Evolutionary conservation across 1,140 invertebrate genomes (phyloP).

Genomic region (Apis cerana): DNA sequence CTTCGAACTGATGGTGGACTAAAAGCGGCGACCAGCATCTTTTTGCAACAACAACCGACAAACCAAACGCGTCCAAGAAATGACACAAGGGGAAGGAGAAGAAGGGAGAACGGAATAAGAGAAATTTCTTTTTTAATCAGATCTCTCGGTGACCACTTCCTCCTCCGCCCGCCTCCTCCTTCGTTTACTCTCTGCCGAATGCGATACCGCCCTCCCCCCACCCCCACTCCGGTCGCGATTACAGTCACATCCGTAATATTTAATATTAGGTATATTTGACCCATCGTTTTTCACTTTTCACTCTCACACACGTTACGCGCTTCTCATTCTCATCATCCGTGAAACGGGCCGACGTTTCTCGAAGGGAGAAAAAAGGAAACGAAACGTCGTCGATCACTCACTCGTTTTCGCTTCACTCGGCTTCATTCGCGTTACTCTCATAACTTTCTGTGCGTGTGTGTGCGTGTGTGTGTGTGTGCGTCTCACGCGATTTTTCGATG

Average conservation of each 20-base stretch:
- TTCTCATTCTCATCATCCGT: conserved; percentile 1
- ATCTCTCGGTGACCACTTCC: conserved; percentile 63
- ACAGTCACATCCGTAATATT: conserved; percentile 25
- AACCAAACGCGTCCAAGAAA: conserved; percentile 50
- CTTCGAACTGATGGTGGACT: conserved; percentile 97
- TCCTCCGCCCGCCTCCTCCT: conserved; percentile 43
- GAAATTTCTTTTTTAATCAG: conserved; percentile 60
- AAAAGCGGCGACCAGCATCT: conserved; percentile 69
- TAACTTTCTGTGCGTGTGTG: no score
- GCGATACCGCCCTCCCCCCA: conserved; percentile 50
- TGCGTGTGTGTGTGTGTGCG: no score
- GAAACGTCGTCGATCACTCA: background rate
- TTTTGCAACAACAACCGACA: conserved; percentile 64
- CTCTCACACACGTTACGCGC: background rate
- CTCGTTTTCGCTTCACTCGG: background rate
- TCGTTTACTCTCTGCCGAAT: conserved; percentile 50
- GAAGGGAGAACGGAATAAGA: conserved; percentile 22
- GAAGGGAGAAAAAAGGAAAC: no score
- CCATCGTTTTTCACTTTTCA: background rate
- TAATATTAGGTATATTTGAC: conserved; percentile 4
- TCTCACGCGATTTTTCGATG: background rate
- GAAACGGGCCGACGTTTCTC: background rate
- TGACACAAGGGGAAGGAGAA: conserved; percentile 35
- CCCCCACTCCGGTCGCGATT: conserved; percentile 37
- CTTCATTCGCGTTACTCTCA: background rate